Evolutionary conservation across 2,888 invertebrate genomes (phyloP).

Genomic region (Cheiracanthium punctorium): DNA sequence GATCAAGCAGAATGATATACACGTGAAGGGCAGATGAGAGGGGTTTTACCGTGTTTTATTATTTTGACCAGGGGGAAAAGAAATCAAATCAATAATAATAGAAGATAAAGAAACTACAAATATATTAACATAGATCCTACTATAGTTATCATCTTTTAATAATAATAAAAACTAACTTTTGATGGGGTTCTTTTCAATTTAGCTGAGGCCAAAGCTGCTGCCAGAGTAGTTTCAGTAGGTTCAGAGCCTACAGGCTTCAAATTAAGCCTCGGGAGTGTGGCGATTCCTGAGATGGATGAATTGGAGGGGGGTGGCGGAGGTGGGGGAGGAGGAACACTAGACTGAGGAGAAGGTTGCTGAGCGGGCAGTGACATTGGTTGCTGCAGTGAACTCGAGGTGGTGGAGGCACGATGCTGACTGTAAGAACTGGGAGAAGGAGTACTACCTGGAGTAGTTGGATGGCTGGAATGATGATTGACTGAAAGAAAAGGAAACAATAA

Average conservation of each 20-base stretch:
- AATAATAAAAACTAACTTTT: constrained; percentile 49
- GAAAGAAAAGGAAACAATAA: not conserved
- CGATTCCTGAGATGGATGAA: constrained; percentile 67
- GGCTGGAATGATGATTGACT: constrained; percentile 52
- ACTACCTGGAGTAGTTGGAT: constrained; percentile 48
- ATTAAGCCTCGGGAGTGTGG: constrained; percentile 74
- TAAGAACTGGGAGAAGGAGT: constrained; percentile 46
- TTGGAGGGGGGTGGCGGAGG: constrained; percentile 74
- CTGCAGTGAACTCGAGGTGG: constrained; percentile 23
- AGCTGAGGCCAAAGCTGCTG: constrained; percentile 91
- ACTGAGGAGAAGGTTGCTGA: constrained; percentile 31
- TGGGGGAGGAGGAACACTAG: constrained; percentile 72
- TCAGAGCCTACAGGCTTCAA: constrained; percentile 72
- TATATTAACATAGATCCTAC: too few relatives aligned
- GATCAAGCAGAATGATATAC: too few relatives aligned
- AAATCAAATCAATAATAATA: too few relatives aligned
- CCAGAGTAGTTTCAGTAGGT: constrained; percentile 81
- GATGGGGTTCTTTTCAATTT: constrained; percentile 78
- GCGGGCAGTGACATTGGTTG: constrained; percentile 1
- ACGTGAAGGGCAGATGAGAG: too few relatives aligned
- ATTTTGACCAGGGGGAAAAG: too few relatives aligned
- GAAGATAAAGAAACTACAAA: too few relatives aligned
- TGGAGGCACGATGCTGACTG: constrained; percentile 52
- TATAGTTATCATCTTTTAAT: not conserved
- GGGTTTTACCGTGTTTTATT: too few relatives aligned